phyloP scores from a whole-genome alignment of 2,888 invertebrate genomes.

The Chrysolina haemoptera region DNA sequence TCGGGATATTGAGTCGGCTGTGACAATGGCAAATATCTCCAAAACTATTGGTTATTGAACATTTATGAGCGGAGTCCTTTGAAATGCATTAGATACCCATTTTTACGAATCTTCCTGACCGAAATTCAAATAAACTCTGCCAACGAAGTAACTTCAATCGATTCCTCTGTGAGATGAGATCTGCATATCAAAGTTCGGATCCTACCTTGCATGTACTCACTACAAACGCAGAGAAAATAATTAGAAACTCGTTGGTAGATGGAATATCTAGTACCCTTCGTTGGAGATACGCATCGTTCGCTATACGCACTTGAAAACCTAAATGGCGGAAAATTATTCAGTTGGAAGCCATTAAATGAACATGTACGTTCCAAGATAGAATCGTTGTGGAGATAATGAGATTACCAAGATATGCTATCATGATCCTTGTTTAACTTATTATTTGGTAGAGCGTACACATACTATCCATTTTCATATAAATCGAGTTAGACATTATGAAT shows the following conservation, averaged over 20 bases:
- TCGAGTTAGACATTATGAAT: not conserved
- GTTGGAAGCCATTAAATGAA: constrained; percentile 3
- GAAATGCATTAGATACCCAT: no score
- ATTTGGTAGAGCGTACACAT: not conserved
- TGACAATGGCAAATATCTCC: no score
- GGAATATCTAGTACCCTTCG: not conserved
- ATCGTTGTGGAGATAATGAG: not conserved
- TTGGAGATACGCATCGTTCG: constrained; percentile 11
- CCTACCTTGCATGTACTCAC: not conserved
- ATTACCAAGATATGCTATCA: not conserved
- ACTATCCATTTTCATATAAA: not conserved
- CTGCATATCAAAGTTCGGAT: not conserved
- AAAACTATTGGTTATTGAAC: no score
- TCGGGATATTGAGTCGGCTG: no score
- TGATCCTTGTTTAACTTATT: not conserved
- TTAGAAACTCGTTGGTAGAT: not conserved
- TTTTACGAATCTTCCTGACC: no score
- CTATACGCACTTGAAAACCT: not conserved
- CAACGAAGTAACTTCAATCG: not conserved
- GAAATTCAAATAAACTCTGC: not conserved
- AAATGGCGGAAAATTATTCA: constrained; percentile 21
- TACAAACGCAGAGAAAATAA: not conserved
- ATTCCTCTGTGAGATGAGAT: not conserved
- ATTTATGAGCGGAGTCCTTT: no score
- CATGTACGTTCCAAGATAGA: constrained; percentile 7